Conservation (phyloP, 1,140 invertebrate species). For the Ostrea denselamellosa region DNA sequence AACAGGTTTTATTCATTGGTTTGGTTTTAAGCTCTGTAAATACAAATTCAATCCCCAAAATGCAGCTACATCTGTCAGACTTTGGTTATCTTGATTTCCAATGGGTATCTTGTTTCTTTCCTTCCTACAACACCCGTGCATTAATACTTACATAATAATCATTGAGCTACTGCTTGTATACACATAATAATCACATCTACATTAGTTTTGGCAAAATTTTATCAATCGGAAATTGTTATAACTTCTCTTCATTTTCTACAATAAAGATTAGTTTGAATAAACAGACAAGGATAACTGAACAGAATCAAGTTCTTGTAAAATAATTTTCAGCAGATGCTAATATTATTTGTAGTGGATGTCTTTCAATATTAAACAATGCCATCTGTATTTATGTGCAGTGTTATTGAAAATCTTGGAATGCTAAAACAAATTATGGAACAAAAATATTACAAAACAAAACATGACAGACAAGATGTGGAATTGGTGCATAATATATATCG, state of each 20-base stretch:
- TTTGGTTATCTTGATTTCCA: too few species aligned
- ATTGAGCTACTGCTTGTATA: background rate
- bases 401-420: slow-evolving; percentile 9
- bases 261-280: too few species aligned
- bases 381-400: background rate
- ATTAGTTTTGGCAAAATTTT: too few species aligned
- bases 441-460: slow-evolving; percentile 19
- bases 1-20: too few species aligned
- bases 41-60: too few species aligned
- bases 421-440: background rate
- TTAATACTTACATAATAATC: background rate
- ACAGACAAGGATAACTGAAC: too few species aligned
- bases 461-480: background rate
- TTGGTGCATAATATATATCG: background rate
- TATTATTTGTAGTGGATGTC: background rate
- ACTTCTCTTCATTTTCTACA: too few species aligned
- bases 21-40: too few species aligned
- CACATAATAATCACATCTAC: background rate
- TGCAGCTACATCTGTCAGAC: too few species aligned
- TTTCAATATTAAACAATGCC: background rate
- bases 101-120: background rate
- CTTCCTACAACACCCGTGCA: slow-evolving; percentile 11
- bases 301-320: too few species aligned
- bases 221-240: too few species aligned
- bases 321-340: too few species aligned